Evolutionary conservation across 1,140 invertebrate species (phyloP).

Genomic region (Magallana gigas): DNA sequence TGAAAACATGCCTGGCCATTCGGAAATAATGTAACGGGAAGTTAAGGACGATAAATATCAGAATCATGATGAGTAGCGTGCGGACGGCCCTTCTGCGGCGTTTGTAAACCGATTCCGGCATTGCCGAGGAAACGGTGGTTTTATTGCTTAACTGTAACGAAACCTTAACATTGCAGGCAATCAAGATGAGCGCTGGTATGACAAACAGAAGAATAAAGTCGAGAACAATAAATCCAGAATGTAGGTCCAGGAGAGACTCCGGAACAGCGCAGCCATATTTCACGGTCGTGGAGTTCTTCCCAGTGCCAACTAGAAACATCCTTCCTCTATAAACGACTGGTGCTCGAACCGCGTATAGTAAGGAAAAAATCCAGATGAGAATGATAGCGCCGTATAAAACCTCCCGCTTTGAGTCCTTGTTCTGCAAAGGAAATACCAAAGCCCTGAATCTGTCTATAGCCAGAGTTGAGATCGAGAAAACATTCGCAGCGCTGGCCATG

Average conservation of each 20-base stretch:
- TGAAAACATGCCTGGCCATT: constrained; percentile 3
- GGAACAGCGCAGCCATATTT: constrained; percentile 17
- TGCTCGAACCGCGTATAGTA: constrained; percentile 41
- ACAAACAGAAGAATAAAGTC: constrained; percentile 48
- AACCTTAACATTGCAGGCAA: constrained; percentile 42
- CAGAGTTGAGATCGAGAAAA: constrained; percentile 44
- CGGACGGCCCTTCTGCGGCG: constrained; percentile 40
- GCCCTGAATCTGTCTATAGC: constrained; percentile 52
- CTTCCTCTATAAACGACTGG: constrained; percentile 34
- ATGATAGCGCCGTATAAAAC: background rate
- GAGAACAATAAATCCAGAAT: constrained; percentile 14
- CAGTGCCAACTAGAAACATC: background rate
- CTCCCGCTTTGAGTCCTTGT: background rate
- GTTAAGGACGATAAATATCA: constrained; percentile 47
- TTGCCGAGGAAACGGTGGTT: background rate
- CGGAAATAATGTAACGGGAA: constrained; percentile 46
- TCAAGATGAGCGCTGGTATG: constrained; percentile 26
- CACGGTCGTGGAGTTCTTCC: constrained; percentile 27
- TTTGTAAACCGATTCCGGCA: background rate
- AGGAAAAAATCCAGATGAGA: constrained; percentile 27
- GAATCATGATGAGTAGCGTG: constrained; percentile 43
- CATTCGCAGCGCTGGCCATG: constrained; percentile 21
- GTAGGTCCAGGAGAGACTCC: background rate
- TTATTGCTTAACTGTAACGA: constrained; percentile 33
- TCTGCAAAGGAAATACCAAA: constrained; percentile 38